Base-by-base conservation (phyloP, 1,140 invertebrate species). In the Drosophila takahashii region DNA sequence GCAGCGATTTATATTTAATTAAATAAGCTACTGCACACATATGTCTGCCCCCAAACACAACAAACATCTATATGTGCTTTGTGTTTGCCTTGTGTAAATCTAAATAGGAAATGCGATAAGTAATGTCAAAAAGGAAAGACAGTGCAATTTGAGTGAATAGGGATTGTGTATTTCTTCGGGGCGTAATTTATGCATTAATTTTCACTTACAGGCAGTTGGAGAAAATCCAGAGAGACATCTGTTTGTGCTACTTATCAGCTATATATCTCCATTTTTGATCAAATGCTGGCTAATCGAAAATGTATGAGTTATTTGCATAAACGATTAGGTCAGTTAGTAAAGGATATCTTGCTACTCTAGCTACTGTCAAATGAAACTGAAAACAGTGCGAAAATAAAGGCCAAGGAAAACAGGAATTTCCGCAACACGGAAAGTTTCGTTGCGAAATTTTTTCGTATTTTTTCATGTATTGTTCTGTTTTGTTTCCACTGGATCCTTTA, bases 111-210 rank as follows among this genome's bases (percentile, higher is more conserved):
- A 81, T 86, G 79, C 79, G 83, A 86, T 81, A 86, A 86, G 75
- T 81, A 72, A 86, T 87, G 79, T 56, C 54, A 72, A 37, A 60
- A 37, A 11, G 26, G 44, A 18, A 32, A 57, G 58, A 18, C 37
- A 16, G 54, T 32, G 37, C 26, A 64, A 60, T 26, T 57, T 64
- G 26, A 62, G 37, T 3, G 39, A 15, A 50, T 16, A 15, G 41
- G 16, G 53, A 42, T 10, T 48, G 48, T 48, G 37, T 36, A 64
- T 78, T 66, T 61, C 74, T 81, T 59, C n/a, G 47, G 62, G 77
- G 67, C 50, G 61, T 79, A 86, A 86, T 89, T 86, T 86, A 86
- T 86, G 83, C 83, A 72, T 87, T 87, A 87, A 83, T 87, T 87
- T 86, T 56, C 56, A 83, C 65, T 76, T 52, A 56, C 42, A 54